Evolutionary conservation across 2,113 vertebrate genomes (phyloP).

Genomic region (Haemorhous mexicanus): DNA sequence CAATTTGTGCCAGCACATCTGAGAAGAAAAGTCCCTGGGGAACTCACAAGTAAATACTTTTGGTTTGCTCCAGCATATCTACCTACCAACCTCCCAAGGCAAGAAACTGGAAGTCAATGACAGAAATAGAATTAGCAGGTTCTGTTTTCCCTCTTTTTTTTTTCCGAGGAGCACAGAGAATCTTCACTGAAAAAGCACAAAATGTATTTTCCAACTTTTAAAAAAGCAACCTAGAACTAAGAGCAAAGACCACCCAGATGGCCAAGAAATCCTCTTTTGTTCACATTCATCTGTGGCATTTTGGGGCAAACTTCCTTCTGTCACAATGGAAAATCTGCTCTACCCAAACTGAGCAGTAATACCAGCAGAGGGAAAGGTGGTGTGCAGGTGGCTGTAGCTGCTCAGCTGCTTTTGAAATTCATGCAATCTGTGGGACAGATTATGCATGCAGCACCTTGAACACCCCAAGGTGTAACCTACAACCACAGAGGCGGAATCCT

Average conservation of each 20-base stretch:
- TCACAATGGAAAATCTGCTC: conserved; percentile 14
- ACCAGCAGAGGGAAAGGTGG: not conserved
- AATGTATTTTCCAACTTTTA: not conserved
- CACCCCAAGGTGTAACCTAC: not conserved
- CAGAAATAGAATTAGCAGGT: not conserved
- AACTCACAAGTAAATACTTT: not conserved
- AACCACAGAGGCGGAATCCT: not conserved
- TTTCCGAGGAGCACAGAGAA: not conserved
- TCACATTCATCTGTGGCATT: conserved; percentile 2
- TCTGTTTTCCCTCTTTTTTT: not conserved
- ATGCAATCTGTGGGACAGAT: not conserved
- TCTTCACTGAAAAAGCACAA: not conserved
- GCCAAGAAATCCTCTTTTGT: conserved; percentile 7
- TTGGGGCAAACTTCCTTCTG: conserved; percentile 16
- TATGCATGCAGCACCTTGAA: not conserved
- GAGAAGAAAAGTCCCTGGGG: not conserved
- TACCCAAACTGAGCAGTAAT: conserved; percentile 2
- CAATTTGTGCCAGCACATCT: not conserved
- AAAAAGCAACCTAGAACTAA: not conserved
- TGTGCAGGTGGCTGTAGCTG: not conserved
- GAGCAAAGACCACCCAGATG: not conserved
- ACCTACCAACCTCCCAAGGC: not conserved
- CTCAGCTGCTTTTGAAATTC: not conserved
- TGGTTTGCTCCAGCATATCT: not conserved
- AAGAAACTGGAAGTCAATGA: not conserved